Evolutionary conservation across 2,888 invertebrate genomes (phyloP).

Genomic region (Caenorhabditis drosophilae): DNA sequence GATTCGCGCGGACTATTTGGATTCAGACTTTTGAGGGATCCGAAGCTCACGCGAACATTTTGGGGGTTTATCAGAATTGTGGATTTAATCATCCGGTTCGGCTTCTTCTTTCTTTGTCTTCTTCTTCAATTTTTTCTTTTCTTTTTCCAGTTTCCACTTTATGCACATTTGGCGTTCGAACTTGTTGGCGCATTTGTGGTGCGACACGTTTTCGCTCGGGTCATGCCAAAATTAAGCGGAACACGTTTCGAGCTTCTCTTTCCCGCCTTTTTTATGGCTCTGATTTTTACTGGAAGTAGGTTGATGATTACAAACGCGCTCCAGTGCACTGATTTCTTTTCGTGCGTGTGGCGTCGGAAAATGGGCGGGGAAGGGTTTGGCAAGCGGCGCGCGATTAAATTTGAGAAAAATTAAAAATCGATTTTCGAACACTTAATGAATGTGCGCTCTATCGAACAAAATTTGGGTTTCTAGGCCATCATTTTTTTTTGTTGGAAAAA

Average conservation of each 20-base stretch:
- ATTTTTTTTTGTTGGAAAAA: no score
- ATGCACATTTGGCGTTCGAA: conserved; percentile 26
- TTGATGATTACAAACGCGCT: no score
- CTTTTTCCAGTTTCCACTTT: conserved; percentile 25
- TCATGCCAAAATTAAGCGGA: conserved; percentile 17
- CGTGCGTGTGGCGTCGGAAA: no score
- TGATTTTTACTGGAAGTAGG: conserved; percentile 31
- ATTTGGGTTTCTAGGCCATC: no score
- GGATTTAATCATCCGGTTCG: conserved; percentile 31
- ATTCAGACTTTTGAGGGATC: conserved; percentile 9
- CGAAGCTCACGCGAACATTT: conserved; percentile 11
- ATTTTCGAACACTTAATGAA: neutral
- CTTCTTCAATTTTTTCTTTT: no score
- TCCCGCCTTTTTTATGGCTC: conserved; percentile 33
- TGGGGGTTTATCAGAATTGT: conserved; percentile 20
- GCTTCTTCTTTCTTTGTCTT: neutral
- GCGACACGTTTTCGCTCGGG: conserved; percentile 28
- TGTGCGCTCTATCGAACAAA: neutral
- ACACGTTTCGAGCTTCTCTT: conserved; percentile 18
- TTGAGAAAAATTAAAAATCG: no score
- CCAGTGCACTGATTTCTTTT: neutral
- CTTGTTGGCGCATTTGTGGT: conserved; percentile 29
- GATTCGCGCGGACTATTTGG: conserved; percentile 30
- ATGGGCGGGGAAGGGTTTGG: no score
- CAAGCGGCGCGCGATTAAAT: no score